Evolutionary conservation across 2,797 vertebrate genomes (phyloP), one percentile per base, ranked within the genome.

Genomic region (Arnoldichthys spilopterus): DNA sequence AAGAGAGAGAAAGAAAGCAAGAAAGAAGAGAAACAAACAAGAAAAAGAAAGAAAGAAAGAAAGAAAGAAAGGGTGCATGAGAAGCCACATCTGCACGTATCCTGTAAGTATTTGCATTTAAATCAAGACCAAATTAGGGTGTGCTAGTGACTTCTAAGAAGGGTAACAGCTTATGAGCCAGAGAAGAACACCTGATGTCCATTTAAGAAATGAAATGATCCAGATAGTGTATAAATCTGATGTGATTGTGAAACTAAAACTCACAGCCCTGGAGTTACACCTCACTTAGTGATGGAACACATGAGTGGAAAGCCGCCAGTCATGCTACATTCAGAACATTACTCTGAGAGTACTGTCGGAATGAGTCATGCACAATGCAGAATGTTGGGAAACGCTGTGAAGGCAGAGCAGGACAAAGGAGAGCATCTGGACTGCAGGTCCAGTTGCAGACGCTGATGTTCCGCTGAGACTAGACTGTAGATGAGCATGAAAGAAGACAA

Each of bases 331-430:
- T 80, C 72, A 72, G 20, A 61, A 45, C 13, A 49, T 62, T 51
- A 67, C 40, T 76, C 26, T 28, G 16, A 49, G 54, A 78, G 45
- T 81, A 18, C 64, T 84, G 82, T 83, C 68, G 86, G 82, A 73
- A 82, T 85, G 80, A 80, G 74, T 61, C 85, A 88, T 54, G 0
- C 80, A 78, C 59, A 82, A 64, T 72, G 76, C 75, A 78, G 82
- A 64, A 71, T 74, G 40, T 56, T 76, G 69, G 51, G 69, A 68
- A 82, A 34, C 11, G 16, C 22, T 8, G 30, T 32, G 58, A 81
- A 47, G 4, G 45, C 32, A 62, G 15, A 63, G 66, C n/a, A 71
- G 28, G 56, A 71, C 26, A 76, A 26, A 15, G 16, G 22, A 53
- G 20, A 64, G 73, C 79, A 76, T 72, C 73, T 76, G 61, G 74